A percentile compares a stretch with the other conserved stretches of the same genome.
Conservation (phyloP, 2,797 vertebrate species). For the Danio albolineatus region DNA sequence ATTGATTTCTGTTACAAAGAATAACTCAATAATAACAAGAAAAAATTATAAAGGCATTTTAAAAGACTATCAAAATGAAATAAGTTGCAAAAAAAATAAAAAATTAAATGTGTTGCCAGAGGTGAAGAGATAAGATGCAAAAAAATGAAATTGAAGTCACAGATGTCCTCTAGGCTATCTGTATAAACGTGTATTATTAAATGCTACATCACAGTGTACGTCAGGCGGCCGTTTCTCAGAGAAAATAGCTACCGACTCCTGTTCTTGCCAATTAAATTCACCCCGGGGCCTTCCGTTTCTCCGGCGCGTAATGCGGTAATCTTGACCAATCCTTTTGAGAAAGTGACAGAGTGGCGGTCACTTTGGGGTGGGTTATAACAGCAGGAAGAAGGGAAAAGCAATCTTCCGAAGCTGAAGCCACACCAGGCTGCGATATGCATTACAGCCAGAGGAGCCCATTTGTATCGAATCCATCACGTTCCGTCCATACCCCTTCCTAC, state of each 20-base stretch:
- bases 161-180: constrained; percentile 69
- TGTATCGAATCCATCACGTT: constrained; percentile 71
- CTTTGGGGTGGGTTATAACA: constrained; percentile 66
- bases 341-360: constrained; percentile 72
- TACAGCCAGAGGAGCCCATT: constrained; percentile 74
- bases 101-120: constrained; percentile 74
- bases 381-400: constrained; percentile 72
- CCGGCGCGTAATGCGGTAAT: constrained; percentile 79
- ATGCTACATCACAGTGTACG: constrained; percentile 63
- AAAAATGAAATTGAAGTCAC: constrained; percentile 75
- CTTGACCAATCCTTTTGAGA: constrained; percentile 81
- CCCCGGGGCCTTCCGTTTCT: constrained; percentile 79
- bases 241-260: constrained; percentile 75
- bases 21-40: constrained; percentile 37
- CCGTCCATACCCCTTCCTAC: constrained; percentile 68
- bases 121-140: constrained; percentile 74
- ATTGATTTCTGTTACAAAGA: constrained; percentile 31
- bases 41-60: constrained; percentile 63
- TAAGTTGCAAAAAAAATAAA: constrained; percentile 61
- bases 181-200: constrained; percentile 80
- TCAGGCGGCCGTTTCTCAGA: constrained; percentile 68
- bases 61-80: constrained; percentile 68
- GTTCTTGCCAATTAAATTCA: constrained; percentile 88
- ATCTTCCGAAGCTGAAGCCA: constrained; percentile 63
- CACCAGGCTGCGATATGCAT: constrained; percentile 78